phyloP scores from a whole-genome alignment of 2,797 vertebrate species.

The Silurus aristotelis region DNA sequence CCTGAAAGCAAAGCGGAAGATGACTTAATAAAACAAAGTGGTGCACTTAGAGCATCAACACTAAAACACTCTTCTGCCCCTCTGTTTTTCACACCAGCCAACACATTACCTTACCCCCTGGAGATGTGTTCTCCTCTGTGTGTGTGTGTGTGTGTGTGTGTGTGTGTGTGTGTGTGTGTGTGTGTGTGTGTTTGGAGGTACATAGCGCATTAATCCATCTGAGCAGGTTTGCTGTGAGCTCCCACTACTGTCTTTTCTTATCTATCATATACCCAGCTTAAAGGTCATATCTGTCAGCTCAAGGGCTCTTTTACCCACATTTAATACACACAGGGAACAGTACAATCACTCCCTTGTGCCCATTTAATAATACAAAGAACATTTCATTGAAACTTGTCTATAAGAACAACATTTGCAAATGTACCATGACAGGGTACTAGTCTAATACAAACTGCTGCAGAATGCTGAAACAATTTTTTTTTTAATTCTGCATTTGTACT shows the following conservation, averaged over 20 bases:
- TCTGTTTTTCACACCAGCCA: neutral
- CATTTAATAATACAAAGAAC: constrained; percentile 2
- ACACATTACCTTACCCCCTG: neutral
- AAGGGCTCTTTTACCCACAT: constrained; percentile 43
- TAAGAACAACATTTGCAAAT: neutral
- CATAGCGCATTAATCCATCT: constrained; percentile 40
- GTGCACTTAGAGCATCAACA: neutral
- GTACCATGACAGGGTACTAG: neutral
- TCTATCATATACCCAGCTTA: constrained; percentile 35
- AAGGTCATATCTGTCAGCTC: constrained; percentile 52
- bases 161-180: constrained; percentile 12
- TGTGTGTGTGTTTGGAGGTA: constrained; percentile 19
- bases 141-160: constrained; percentile 15
- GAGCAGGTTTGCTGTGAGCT: constrained; percentile 31
- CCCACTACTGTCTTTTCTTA: constrained; percentile 40
- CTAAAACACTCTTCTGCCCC: constrained; percentile 11
- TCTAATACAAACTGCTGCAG: neutral
- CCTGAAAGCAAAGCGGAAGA: constrained; percentile 1
- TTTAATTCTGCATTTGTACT: neutral
- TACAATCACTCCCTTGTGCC: neutral
- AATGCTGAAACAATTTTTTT: neutral
- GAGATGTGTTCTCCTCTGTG: constrained; percentile 27
- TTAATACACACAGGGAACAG: constrained; percentile 32
- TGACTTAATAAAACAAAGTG: neutral
- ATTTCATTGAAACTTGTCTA: constrained; percentile 1